Evolutionary conservation across 2,797 vertebrate species (phyloP).

Genomic region (Pantherophis alleghaniensis): DNA sequence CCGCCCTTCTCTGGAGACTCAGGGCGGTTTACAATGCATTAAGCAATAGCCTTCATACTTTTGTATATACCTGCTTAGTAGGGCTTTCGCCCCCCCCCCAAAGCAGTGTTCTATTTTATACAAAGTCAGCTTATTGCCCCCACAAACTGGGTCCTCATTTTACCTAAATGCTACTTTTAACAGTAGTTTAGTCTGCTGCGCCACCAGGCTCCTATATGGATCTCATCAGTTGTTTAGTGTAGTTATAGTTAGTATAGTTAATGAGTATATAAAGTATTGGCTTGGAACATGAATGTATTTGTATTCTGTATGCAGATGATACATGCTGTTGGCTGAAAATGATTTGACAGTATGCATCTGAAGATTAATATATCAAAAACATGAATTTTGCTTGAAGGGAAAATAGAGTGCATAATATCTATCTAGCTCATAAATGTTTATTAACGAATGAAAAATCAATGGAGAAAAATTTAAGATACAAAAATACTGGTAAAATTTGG

Average conservation of each 20-base stretch:
- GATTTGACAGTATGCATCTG: neutral
- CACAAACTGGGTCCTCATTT: no score
- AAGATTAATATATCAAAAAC: neutral
- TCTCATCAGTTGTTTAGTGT: neutral
- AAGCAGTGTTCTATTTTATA: no score
- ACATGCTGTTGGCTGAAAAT: neutral
- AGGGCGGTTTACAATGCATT: no score
- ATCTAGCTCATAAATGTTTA: neutral
- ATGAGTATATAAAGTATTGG: neutral
- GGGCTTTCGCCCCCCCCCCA: no score
- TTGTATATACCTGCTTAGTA: no score
- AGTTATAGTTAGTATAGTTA: neutral
- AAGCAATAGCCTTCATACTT: no score
- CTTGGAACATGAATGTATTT: neutral
- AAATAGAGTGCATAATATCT: neutral
- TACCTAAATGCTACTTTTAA: no score
- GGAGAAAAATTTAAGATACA: neutral
- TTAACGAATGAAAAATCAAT: neutral
- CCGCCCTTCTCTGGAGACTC: no score
- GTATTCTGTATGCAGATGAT: neutral
- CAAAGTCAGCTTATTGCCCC: no score
- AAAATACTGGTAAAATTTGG: neutral
- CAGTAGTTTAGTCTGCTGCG: no score
- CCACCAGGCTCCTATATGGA: neutral
- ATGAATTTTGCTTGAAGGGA: neutral